Evolutionary conservation across 2,888 invertebrate species (phyloP).

Genomic region (Raillietiella orientalis): DNA sequence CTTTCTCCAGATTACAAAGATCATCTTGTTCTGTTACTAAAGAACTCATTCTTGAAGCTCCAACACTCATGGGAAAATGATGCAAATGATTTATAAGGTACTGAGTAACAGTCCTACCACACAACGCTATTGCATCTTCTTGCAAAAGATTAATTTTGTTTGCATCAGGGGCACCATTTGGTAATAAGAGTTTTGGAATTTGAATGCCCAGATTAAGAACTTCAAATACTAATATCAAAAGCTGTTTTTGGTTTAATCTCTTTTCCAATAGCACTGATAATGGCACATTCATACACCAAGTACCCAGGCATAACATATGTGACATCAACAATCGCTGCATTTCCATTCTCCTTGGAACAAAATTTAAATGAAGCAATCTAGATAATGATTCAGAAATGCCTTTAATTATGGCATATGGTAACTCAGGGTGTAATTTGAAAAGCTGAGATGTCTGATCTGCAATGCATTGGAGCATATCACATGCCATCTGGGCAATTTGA

Average conservation of each 20-base stretch:
- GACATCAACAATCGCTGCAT: slow-evolving; percentile 42
- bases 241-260: slow-evolving; percentile 10
- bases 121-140: no score
- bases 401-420: no score
- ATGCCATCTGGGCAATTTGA: slow-evolving; percentile 27
- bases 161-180: no score
- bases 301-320: slow-evolving; percentile 56
- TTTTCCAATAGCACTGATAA: slow-evolving; percentile 23
- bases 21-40: slow-evolving; percentile 78
- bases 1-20: slow-evolving; percentile 30
- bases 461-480: slow-evolving; percentile 41
- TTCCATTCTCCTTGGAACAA: no score
- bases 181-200: not conserved
- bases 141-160: no score
- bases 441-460: no score
- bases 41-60: slow-evolving; percentile 58
- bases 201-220: slow-evolving; percentile 1
- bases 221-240: not conserved
- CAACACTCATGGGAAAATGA: slow-evolving; percentile 59
- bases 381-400: slow-evolving; percentile 32
- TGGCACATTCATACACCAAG: slow-evolving; percentile 67
- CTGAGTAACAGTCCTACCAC: no score
- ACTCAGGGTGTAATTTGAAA: no score
- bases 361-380: no score
- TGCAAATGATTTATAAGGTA: slow-evolving; percentile 73